Evolutionary conservation across 2,888 invertebrate species (phyloP).

Genomic region (Dascillus cervinus): DNA sequence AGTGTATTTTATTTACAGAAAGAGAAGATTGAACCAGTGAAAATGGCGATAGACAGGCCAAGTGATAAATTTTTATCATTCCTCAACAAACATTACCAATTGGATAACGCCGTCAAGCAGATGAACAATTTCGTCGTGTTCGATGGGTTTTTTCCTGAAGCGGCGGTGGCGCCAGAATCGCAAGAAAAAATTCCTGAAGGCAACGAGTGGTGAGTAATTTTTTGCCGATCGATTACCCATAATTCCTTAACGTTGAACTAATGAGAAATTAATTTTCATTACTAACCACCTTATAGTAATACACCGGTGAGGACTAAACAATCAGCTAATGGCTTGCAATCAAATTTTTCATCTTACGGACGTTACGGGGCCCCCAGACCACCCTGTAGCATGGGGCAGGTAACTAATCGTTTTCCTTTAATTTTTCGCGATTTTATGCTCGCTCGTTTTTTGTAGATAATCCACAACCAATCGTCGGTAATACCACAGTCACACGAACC

Average conservation of each 20-base stretch:
- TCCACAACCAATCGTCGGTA: slow-evolving; percentile 51
- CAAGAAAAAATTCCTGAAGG: slow-evolving; percentile 4
- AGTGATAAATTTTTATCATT: slow-evolving; percentile 84
- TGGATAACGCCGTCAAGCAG: slow-evolving; percentile 61
- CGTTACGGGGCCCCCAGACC: slow-evolving; percentile 58
- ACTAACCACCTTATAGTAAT: slow-evolving; percentile 14
- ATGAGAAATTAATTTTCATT: slow-evolving; percentile 14
- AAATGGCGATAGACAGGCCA: slow-evolving; percentile 88
- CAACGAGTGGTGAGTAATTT: slow-evolving; percentile 2
- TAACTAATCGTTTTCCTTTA: slow-evolving; percentile 26
- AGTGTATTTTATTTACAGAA: no score
- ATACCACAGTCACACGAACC: slow-evolving; percentile 46
- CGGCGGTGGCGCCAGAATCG: no score
- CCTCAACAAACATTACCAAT: slow-evolving; percentile 72
- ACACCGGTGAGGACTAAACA: slow-evolving; percentile 22
- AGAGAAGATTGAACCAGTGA: slow-evolving; percentile 57
- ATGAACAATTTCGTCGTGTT: slow-evolving; percentile 85
- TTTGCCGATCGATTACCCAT: not conserved
- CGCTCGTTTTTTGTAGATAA: slow-evolving; percentile 49
- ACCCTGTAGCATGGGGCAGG: slow-evolving; percentile 61
- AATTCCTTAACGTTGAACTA: slow-evolving; percentile 1
- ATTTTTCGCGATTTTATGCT: not conserved
- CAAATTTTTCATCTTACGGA: slow-evolving; percentile 42
- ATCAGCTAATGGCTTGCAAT: slow-evolving; percentile 37
- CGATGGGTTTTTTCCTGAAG: slow-evolving; percentile 62